A percentile compares a stretch with the other conserved stretches of the same genome.
phyloP scores from a whole-genome alignment of 2,888 invertebrate genomes.

The Heliconius charithonia region DNA sequence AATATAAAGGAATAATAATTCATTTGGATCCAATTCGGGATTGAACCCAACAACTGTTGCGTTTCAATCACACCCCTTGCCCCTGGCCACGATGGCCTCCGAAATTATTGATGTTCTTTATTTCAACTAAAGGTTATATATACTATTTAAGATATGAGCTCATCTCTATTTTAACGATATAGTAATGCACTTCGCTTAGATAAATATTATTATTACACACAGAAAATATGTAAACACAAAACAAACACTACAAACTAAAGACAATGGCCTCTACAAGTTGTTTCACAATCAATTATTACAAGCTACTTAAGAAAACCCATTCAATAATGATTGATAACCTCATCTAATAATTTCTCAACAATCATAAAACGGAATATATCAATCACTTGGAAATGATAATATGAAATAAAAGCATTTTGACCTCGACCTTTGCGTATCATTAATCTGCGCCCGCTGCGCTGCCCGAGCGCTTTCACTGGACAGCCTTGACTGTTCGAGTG shows the following conservation, averaged over 20 bases:
- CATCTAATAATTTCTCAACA: conserved; percentile 42
- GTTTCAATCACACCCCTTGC: too few species aligned
- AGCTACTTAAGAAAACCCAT: conserved; percentile 16
- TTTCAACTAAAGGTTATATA: too few species aligned
- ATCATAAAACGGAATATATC: conserved; percentile 40
- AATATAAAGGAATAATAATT: background rate
- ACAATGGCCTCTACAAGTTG: background rate
- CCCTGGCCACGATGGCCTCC: too few species aligned
- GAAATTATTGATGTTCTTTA: too few species aligned
- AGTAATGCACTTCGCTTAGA: too few species aligned
- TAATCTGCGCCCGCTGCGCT: conserved; percentile 50
- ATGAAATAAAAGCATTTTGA: conserved; percentile 44
- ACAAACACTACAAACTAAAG: background rate
- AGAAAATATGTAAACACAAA: background rate
- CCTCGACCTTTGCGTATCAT: conserved; percentile 60
- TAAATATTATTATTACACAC: too few species aligned
- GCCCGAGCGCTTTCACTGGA: conserved; percentile 38
- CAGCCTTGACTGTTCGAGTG: conserved; percentile 38
- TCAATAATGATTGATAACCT: conserved; percentile 35
- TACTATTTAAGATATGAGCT: too few species aligned
- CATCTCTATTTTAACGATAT: background rate
- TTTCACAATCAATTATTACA: conserved; percentile 26
- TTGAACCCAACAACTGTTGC: too few species aligned
- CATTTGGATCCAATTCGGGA: too few species aligned
- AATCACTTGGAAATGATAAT: conserved; percentile 42